Evolutionary conservation across 2,113 vertebrate species (phyloP), one percentile per base, ranked within the genome.

Genomic region (Hydrolagus affinis): DNA sequence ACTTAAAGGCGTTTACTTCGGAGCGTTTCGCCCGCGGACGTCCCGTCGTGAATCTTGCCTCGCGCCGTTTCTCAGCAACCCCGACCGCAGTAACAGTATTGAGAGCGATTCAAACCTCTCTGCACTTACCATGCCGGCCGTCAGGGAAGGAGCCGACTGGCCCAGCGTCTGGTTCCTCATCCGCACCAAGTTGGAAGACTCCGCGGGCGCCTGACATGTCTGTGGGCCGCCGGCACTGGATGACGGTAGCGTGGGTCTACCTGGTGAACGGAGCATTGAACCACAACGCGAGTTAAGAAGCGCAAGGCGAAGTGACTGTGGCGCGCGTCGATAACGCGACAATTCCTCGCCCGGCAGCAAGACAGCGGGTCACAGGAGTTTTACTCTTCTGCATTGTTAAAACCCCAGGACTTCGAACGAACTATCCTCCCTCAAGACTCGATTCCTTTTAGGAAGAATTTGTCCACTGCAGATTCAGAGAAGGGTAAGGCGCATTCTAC

Each of bases 81-180:
- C 44, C 44, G 44, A 74, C 44, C 9, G 19, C 44, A 56, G 44
- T 56, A 30, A 44, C 21, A 60, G 3, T 59, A 28, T 56, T 30
- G 57, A 28, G 12, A 23, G 62, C 87, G 59, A 86, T 86, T 85
- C 0, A 90, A 83, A 83, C 30, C 19, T 70, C 86, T 86, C 75
- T 70, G 87, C 85, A 93, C 92, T 94, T 89, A 99, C 97, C 96
- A 96, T 93, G 85, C 96, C 95, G 86, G 95, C 96, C n/a, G 96
- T 97, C 87, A 98, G 96, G 0, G 97, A 98, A 23, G 97, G 97
- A 0, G 97, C 97, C 77, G 97, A 98, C 23, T 99, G 97, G 80
- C 97, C 97, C 28, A 99, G 88, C 0, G 92, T 91, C 87, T 99
- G 97, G 87, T 95, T 97, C 91, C 96, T 95, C 97, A 98, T 98